Conservation (phyloP, 2,113 vertebrate genomes). For the Vireo altiloquus region DNA sequence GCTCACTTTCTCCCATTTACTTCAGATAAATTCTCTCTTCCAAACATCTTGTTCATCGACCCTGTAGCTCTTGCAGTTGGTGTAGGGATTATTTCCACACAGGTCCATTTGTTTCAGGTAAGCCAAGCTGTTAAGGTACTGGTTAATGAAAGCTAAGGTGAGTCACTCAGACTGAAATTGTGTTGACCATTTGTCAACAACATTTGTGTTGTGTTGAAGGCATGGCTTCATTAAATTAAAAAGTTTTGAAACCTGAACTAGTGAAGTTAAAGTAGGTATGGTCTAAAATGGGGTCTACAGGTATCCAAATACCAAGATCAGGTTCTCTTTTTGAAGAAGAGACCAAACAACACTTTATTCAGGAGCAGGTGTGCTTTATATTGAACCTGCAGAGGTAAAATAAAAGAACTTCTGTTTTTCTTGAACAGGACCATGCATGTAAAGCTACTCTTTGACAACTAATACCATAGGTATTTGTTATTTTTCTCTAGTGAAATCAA, state of each 20-base stretch:
- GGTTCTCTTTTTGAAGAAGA: background rate
- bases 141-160: background rate
- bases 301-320: background rate
- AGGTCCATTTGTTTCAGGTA: background rate
- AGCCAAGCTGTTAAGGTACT: background rate
- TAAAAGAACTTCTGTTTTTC: background rate
- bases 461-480: background rate
- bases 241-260: background rate
- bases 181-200: background rate
- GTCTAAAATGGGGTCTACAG: background rate
- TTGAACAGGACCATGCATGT: background rate
- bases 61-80: background rate
- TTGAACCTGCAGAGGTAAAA: background rate
- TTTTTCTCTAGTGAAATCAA: conserved; percentile 4
- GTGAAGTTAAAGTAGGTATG: background rate
- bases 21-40: background rate
- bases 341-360: background rate
- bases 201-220: no score
- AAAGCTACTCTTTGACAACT: background rate
- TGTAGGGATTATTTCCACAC: background rate
- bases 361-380: background rate
- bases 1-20: background rate
- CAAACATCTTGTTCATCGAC: background rate
- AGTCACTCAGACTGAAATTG: background rate
- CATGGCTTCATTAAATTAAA: background rate